phyloP scores from a whole-genome alignment of 2,888 invertebrate genomes.

The Tenthredo mesomela region DNA sequence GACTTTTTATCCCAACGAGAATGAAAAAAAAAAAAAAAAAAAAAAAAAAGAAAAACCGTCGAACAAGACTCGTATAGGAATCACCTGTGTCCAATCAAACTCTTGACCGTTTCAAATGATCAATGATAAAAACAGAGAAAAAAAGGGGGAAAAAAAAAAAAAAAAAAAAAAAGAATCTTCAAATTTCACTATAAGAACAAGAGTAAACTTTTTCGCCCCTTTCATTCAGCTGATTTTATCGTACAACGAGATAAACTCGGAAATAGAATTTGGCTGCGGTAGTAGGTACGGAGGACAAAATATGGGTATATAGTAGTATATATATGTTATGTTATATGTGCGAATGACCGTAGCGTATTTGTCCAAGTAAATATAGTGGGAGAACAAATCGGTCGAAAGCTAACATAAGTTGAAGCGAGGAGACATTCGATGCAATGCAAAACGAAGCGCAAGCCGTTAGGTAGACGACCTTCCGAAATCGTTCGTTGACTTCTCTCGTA shows the following conservation, averaged over 20 bases:
- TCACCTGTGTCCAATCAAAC: background rate
- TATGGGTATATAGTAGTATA: too few species aligned
- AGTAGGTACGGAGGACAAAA: background rate
- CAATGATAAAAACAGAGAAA: background rate
- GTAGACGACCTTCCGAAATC: slow-evolving; percentile 52
- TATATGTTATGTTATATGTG: background rate
- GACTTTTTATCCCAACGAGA: background rate
- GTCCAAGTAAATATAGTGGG: background rate
- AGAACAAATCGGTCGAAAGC: background rate
- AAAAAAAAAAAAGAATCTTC: background rate
- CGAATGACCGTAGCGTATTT: slow-evolving; percentile 13
- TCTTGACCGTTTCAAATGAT: background rate
- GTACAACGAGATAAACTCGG: background rate
- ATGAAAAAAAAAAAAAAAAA: background rate
- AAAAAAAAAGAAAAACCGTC: background rate
- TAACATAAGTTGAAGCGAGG: background rate
- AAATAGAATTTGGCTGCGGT: background rate
- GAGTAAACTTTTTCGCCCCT: background rate
- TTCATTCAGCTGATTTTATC: background rate
- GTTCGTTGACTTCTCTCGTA: slow-evolving; percentile 30
- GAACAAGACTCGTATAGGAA: background rate
- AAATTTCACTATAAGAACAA: background rate
- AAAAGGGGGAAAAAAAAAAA: background rate
- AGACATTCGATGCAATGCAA: background rate
- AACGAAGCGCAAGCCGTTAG: slow-evolving; percentile 41